Evolutionary conservation across 2,888 invertebrate genomes (phyloP).

Genomic region (Serripes groenlandicus): DNA sequence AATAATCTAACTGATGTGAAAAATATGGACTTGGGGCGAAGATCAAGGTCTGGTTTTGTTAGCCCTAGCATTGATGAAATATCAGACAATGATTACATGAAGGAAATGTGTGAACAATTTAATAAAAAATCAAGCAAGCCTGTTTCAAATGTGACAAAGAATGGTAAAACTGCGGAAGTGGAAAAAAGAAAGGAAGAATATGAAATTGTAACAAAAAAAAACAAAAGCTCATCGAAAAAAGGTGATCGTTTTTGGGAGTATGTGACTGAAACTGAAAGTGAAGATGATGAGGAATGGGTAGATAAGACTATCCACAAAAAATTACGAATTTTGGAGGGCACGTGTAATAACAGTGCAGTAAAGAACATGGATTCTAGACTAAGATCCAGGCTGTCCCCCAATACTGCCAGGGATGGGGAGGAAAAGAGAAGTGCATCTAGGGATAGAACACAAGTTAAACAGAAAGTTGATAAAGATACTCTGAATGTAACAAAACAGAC

Average conservation of each 20-base stretch:
- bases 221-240: not conserved
- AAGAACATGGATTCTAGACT: not conserved
- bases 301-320: slow-evolving; percentile 26
- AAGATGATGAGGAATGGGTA: slow-evolving; percentile 9
- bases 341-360: slow-evolving; percentile 35
- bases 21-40: not conserved
- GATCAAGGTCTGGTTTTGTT: not conserved
- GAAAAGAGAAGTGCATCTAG: not conserved
- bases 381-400: not conserved
- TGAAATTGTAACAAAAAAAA: not conserved
- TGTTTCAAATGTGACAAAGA: not conserved
- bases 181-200: not conserved
- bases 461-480: not conserved
- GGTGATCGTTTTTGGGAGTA: slow-evolving; percentile 34
- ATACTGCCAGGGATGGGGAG: too few relatives aligned
- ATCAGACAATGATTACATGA: not conserved
- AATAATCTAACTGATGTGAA: slow-evolving; percentile 23
- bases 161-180: not conserved
- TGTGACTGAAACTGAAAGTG: slow-evolving; percentile 9
- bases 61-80: too few relatives aligned
- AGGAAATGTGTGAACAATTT: too few relatives aligned
- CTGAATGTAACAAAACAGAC: too few relatives aligned
- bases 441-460: not conserved
- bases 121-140: not conserved
- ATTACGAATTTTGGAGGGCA: slow-evolving; percentile 23